Conservation (phyloP, 2,797 vertebrate species). For the Phataginus tricuspis region DNA sequence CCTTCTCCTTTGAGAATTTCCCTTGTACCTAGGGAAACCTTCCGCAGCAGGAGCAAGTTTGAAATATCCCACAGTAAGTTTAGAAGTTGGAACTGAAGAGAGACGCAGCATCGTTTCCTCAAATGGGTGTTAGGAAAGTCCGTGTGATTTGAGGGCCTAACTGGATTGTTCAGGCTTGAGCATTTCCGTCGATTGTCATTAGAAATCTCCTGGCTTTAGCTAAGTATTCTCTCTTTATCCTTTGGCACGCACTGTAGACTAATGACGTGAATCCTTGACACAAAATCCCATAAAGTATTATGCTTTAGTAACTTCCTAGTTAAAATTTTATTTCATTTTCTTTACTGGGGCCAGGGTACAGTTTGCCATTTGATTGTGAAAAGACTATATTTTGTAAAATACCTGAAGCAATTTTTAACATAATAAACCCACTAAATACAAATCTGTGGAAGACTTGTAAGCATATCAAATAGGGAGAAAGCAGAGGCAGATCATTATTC, state of each 20-base stretch:
- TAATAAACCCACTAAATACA: neutral
- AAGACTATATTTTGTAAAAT: constrained; percentile 24
- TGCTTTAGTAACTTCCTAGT: constrained; percentile 72
- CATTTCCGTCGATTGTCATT: neutral
- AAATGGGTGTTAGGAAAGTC: neutral
- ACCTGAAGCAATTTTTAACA: neutral
- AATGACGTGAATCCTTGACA: constrained; percentile 57
- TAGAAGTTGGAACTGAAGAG: neutral
- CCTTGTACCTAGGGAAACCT: neutral
- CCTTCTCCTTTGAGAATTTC: neutral
- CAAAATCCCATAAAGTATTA: constrained; percentile 54
- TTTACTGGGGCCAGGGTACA: constrained; percentile 66
- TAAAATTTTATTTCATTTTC: constrained; percentile 71
- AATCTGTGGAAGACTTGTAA: neutral
- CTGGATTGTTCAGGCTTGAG: neutral
- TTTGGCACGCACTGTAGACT: constrained; percentile 11
- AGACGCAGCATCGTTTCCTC: neutral
- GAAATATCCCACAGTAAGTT: neutral
- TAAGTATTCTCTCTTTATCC: constrained; percentile 44
- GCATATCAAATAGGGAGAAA: neutral
- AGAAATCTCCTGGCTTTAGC: constrained; percentile 22
- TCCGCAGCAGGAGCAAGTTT: neutral
- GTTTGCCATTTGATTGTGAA: neutral
- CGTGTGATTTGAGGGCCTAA: neutral
- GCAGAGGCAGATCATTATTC: neutral